phyloP scores from a whole-genome alignment of 2,888 invertebrate species.

The Holacanthella duospinosa region DNA sequence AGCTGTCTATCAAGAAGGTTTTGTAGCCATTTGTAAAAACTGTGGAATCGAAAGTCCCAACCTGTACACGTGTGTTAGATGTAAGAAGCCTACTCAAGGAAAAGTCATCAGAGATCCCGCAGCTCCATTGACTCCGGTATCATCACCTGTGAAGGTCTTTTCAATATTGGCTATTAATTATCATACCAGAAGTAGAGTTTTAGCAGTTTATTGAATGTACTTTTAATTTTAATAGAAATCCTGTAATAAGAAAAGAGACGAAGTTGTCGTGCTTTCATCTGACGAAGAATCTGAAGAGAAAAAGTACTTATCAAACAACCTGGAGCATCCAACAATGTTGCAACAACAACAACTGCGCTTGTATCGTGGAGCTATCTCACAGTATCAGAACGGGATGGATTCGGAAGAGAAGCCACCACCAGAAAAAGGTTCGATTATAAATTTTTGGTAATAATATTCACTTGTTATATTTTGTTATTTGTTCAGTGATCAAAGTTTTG shows the following conservation, averaged over 20 bases:
- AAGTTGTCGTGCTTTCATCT: constrained; percentile 14
- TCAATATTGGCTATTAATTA: too few species aligned
- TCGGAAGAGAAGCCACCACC: background rate
- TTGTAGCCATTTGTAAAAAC: constrained; percentile 21
- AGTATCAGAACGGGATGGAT: background rate
- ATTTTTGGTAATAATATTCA: too few species aligned
- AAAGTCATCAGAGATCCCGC: constrained; percentile 5
- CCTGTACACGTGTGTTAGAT: constrained; percentile 20
- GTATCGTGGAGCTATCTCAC: too few species aligned
- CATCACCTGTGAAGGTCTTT: too few species aligned
- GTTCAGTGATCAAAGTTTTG: background rate
- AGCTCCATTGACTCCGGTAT: background rate
- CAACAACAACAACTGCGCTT: too few species aligned
- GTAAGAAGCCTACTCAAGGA: constrained; percentile 15
- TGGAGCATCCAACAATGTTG: too few species aligned
- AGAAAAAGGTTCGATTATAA: too few species aligned
- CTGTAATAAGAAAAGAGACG: background rate
- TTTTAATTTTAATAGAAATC: constrained; percentile 2
- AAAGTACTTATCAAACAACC: too few species aligned
- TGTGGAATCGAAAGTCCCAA: constrained; percentile 22
- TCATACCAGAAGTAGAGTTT: background rate
- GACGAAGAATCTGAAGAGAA: constrained; percentile 21
- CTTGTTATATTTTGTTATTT: too few species aligned
- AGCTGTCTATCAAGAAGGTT: constrained; percentile 7
- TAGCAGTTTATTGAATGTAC: too few species aligned